Evolutionary conservation across 53 echinoderm and acorn worm genomes (phyloP).

Genomic region (Henricia sp.): DNA sequence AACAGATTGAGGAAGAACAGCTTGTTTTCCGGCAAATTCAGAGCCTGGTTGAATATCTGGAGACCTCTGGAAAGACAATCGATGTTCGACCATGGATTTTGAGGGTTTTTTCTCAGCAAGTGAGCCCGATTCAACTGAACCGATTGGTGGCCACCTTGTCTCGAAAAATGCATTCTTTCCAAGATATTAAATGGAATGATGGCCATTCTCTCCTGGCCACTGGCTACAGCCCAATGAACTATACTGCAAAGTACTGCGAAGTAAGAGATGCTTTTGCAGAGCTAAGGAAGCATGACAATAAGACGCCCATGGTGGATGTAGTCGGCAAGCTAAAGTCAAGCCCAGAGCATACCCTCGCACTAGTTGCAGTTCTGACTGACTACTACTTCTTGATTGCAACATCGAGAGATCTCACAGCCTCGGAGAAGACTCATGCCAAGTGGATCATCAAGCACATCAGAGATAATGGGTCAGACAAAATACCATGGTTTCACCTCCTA

Average conservation of each 20-base stretch:
- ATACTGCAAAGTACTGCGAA: conserved; percentile 32
- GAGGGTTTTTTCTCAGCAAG: conserved; percentile 14
- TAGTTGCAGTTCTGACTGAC: conserved; percentile 51
- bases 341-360: conserved; percentile 48
- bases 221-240: conserved; percentile 44
- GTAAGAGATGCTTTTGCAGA: conserved; percentile 35
- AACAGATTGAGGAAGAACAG: background rate
- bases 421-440: conserved; percentile 14
- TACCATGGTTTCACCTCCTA: conserved; percentile 21
- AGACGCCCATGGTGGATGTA: conserved; percentile 7
- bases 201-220: background rate
- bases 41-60: background rate
- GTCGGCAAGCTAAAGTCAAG: background rate
- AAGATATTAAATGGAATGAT: conserved; percentile 7
- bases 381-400: conserved; percentile 33
- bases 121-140: background rate
- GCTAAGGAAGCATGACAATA: background rate
- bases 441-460: conserved; percentile 32
- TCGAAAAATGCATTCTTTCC: background rate
- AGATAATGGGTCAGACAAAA: conserved; percentile 6
- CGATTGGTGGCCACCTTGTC: background rate
- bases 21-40: background rate
- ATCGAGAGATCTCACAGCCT: conserved; percentile 25
- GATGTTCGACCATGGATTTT: conserved; percentile 19
- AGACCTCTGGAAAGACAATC: background rate